These are phyloP conservation scores for Megaptera novaeangliae DNA, from an alignment of 2,113 vertebrate species.

Conservation along the genomic window DNA sequence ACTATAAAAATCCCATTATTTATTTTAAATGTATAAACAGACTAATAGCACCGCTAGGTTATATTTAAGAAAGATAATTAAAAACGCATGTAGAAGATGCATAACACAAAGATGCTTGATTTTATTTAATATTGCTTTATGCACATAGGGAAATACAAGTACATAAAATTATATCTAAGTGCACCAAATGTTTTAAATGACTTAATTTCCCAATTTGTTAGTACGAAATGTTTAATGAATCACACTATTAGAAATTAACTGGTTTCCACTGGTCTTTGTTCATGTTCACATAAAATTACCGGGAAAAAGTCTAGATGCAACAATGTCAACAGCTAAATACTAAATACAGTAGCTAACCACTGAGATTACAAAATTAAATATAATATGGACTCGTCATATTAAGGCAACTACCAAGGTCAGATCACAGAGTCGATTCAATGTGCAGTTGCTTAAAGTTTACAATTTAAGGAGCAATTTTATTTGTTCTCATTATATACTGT, in stretches of 20 bases:
- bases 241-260: neutral
- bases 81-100: neutral
- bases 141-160: neutral
- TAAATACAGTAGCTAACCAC: neutral
- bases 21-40: neutral
- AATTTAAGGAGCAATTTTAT: neutral
- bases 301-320: neutral
- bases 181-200: neutral
- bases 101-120: neutral
- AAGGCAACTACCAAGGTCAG: neutral
- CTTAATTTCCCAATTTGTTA: neutral
- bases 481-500: neutral
- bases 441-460: neutral
- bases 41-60: neutral
- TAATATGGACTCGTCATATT: neutral
- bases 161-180: neutral
- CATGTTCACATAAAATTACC: neutral
- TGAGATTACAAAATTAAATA: neutral
- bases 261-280: neutral
- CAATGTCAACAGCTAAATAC: neutral
- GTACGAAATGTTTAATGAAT: neutral
- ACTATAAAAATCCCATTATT: neutral
- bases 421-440: neutral
- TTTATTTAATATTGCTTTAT: neutral
- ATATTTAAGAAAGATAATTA: slow-evolving; percentile 16